Percentiles rank a stretch among this genome's conserved stretches.
Conservation (phyloP, 23 tunicate species). For the Corella eumyota region DNA sequence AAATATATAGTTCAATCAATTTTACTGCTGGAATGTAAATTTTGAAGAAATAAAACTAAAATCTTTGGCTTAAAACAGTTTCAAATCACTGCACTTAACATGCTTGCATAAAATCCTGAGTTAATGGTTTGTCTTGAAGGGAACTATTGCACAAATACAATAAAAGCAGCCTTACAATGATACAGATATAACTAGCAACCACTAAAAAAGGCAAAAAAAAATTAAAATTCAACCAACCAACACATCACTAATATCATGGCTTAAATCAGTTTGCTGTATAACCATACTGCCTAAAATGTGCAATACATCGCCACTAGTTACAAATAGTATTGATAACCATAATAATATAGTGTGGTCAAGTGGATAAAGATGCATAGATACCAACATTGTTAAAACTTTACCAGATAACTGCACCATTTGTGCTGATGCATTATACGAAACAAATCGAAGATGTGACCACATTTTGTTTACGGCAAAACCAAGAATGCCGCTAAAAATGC, state of each 20-base stretch:
- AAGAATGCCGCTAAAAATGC: constrained; percentile 61
- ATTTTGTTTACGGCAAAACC: constrained; percentile 64
- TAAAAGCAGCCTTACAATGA: no score
- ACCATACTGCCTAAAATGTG: constrained; percentile 43
- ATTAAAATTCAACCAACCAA: constrained; percentile 45
- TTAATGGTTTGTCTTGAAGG: no score
- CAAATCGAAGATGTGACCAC: constrained; percentile 21
- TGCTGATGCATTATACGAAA: constrained; percentile 6
- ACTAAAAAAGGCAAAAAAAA: no score
- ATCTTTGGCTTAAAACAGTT: no score
- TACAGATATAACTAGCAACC: no score
- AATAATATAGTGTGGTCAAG: constrained; percentile 18
- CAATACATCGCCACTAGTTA: constrained; percentile 40
- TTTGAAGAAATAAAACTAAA: no score
- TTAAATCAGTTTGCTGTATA: constrained; percentile 8
- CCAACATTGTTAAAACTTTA: constrained; percentile 38
- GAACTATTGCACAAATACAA: no score
- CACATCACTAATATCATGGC: constrained; percentile 59
- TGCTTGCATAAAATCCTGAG: no score
- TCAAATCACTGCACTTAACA: no score
- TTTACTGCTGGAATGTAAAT: no score
- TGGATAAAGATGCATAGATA: constrained; percentile 62
- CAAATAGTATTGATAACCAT: constrained; percentile 45
- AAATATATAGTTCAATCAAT: no score
- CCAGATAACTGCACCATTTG: constrained; percentile 44